Base-by-base conservation (phyloP, 2,888 invertebrate genomes). In the Operophtera brumata region DNA sequence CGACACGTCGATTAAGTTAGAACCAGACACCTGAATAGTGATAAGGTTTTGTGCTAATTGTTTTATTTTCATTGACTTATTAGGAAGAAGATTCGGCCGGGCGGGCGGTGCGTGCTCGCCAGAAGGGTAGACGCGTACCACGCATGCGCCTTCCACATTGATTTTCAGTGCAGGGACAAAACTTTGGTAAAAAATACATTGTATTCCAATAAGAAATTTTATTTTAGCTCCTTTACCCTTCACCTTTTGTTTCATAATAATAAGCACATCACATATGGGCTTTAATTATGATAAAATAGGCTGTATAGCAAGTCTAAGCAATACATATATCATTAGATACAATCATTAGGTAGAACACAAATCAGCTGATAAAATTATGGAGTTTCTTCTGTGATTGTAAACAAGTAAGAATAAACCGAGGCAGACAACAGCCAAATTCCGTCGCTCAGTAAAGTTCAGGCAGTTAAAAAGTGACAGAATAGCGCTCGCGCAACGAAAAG, bases 91-190 rank as follows among this genome's bases (percentile, higher is more conserved):
- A 34, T 39, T 42, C 44, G 13, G 35, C 32, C 39, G 39, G 47
- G 44, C 30, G 14, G 47, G 52, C 42, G 42, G 45, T 52, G 47
- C 10, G 46, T 52, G 30, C 34, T 47, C 28, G 47, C 47, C 61
- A 64, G 59, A 66, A 64, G 58, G 62, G 58, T 57, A 65, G 61
- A 60, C 50, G 41, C 20, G 34, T 39, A 60, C 47, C 47, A 69
- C 86, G 86, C 85, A 85, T 84, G 87, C 86, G 86, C 67, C 75
- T 13, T 59, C 34, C 37, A 34, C 78, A 87, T 88, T 77, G 87
- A 88, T 88, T 87, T 84, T 84, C 77, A 84, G 78, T 73, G 79
- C 70, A 65, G 77, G 65, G 66, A 65, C 62, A 39, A 52, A 30
- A 44, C 34, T 53, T 43, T n/a, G 53, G 50, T 25, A 42, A 54